Percentiles rank a stretch among this genome's conserved stretches.
These are phyloP conservation scores for Alviniconcha marisindica DNA, from an alignment of 1,140 invertebrate genomes.

Conservation along the genomic window DNA sequence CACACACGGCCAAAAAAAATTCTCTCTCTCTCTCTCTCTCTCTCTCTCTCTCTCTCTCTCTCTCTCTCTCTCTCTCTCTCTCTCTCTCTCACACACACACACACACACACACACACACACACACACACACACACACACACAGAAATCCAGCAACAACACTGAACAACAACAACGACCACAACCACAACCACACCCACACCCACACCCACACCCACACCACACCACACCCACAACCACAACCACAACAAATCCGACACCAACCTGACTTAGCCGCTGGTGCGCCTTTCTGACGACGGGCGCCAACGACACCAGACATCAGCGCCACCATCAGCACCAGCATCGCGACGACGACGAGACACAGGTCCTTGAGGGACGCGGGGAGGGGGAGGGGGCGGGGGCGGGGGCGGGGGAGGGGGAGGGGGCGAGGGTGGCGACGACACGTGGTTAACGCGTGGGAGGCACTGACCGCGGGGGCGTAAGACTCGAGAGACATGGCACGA, in stretches of 20 bases:
- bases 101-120: background rate
- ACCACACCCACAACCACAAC: too few relatives aligned
- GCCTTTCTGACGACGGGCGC: background rate
- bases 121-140: background rate
- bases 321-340: background rate
- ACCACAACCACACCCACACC: too few relatives aligned
- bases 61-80: constrained; percentile 15
- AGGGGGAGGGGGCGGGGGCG: background rate
- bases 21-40: background rate
- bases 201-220: too few relatives aligned
- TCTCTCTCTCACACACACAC: background rate
- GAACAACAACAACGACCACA: too few relatives aligned
- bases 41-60: constrained; percentile 2
- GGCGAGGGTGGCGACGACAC: background rate
- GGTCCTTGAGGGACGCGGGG: background rate
- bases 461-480: too few relatives aligned
- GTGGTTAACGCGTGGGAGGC: too few relatives aligned
- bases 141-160: too few relatives aligned
- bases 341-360: constrained; percentile 11
- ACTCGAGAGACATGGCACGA: too few relatives aligned
- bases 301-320: background rate
- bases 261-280: background rate
- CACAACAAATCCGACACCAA: background rate
- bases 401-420: background rate
- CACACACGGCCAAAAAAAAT: too few relatives aligned